A percentile compares a stretch with the other conserved stretches of the same genome.
phyloP scores from a whole-genome alignment of 1,140 invertebrate genomes.

The Tribolium madens region DNA sequence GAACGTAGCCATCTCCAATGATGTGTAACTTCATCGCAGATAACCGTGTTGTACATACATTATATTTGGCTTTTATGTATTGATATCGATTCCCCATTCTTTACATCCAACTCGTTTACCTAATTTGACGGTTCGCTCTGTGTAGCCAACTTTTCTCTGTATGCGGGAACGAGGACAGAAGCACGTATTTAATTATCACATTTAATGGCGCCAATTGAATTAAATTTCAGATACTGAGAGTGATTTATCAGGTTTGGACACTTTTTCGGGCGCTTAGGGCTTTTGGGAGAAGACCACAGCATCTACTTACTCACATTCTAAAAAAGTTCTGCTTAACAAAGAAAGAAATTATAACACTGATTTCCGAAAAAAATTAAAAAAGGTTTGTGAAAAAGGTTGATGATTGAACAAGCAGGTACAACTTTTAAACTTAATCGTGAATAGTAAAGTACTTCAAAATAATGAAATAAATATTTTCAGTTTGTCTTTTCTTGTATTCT shows the following conservation, averaged over 20 bases:
- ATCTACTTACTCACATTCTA: no score
- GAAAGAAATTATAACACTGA: no score
- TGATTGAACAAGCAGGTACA: no score
- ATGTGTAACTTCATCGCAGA: conserved; percentile 55
- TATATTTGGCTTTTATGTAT: conserved; percentile 57
- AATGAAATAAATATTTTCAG: no score
- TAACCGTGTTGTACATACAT: conserved; percentile 51
- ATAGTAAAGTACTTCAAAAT: no score
- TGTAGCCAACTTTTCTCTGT: conserved; percentile 37
- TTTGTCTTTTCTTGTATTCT: no score
- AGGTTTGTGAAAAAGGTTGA: no score
- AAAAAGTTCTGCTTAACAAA: no score
- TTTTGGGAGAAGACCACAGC: no score
- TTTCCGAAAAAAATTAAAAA: no score
- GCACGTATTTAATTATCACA: conserved; percentile 45
- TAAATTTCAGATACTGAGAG: neutral
- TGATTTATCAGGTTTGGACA: conserved; percentile 27
- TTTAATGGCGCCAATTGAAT: conserved; percentile 32
- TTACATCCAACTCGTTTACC: conserved; percentile 50
- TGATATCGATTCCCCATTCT: conserved; percentile 56
- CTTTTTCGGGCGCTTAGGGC: no score
- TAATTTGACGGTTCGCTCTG: conserved; percentile 44
- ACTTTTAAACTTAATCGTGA: no score
- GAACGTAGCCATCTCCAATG: conserved; percentile 51
- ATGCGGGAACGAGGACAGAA: neutral